A percentile compares a stretch with the other conserved stretches of the same genome.
Evolutionary conservation across 1,140 invertebrate genomes (phyloP).

Genomic region (Tetraneura akinire): DNA sequence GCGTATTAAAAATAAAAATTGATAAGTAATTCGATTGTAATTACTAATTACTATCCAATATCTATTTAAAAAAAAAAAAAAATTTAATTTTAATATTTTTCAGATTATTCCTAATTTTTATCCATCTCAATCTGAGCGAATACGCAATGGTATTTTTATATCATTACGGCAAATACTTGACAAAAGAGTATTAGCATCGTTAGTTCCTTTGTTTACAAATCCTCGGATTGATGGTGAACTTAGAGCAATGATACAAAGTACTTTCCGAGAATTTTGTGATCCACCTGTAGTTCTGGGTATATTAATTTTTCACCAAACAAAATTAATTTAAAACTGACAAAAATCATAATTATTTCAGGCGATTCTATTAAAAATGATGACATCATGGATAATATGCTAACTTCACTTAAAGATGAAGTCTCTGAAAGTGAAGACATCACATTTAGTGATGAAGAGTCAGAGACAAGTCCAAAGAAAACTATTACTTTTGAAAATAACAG

Average conservation of each 20-base stretch:
- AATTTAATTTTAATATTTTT: slow-evolving; percentile 52
- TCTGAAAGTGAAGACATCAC: slow-evolving; percentile 29
- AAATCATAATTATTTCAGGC: slow-evolving; percentile 8
- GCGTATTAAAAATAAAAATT: no score
- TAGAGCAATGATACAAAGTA: slow-evolving; percentile 80
- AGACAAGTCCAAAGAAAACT: slow-evolving; percentile 33
- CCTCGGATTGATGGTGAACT: slow-evolving; percentile 89
- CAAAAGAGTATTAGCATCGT: slow-evolving; percentile 86
- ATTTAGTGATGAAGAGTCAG: slow-evolving; percentile 46
- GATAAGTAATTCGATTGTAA: no score
- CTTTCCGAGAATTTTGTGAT: slow-evolving; percentile 88
- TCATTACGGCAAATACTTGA: slow-evolving; percentile 92
- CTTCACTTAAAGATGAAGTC: slow-evolving; percentile 25
- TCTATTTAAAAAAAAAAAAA: not conserved
- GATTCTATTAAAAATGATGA: slow-evolving; percentile 37
- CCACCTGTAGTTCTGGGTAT: slow-evolving; percentile 58
- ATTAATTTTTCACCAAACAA: not conserved
- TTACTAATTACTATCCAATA: no score
- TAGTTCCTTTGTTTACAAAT: slow-evolving; percentile 90
- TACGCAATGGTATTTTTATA: slow-evolving; percentile 85
- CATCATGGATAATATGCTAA: slow-evolving; percentile 22
- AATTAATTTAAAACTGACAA: not conserved
- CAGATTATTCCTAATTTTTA: slow-evolving; percentile 94
- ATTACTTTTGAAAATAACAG: slow-evolving; percentile 29
- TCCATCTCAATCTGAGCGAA: slow-evolving; percentile 79